Evolutionary conservation across 2,797 vertebrate genomes (phyloP).

Genomic region (Taeniopygia guttata): DNA sequence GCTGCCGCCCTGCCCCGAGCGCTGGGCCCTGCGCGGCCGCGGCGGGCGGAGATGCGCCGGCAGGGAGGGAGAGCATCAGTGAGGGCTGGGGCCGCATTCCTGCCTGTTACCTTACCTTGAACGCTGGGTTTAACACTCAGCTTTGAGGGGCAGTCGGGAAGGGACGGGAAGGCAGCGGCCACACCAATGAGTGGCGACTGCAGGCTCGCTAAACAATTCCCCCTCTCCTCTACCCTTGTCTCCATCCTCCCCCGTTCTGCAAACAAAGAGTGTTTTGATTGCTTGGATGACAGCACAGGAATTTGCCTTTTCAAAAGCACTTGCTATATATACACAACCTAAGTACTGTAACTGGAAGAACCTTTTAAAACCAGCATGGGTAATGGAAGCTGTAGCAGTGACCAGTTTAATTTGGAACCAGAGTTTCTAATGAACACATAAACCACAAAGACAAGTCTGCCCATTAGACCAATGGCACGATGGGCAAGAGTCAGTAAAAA

Average conservation of each 20-base stretch:
- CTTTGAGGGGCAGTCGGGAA: not conserved
- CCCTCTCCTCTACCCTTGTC: not conserved
- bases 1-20: not conserved
- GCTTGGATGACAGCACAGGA: constrained; percentile 56
- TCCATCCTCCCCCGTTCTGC: not conserved
- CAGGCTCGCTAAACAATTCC: not conserved
- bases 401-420: not conserved
- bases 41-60: not conserved
- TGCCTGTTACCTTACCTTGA: not conserved
- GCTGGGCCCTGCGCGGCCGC: not conserved
- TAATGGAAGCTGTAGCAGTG: not conserved
- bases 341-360: constrained; percentile 22
- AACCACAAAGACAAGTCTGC: not conserved
- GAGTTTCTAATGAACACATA: not conserved
- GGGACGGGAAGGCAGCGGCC: not conserved
- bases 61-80: not conserved
- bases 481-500: constrained; percentile 3
- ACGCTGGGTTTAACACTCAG: not conserved
- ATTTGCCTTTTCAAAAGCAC: constrained; percentile 47
- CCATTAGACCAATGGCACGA: not conserved
- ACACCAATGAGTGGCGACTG: not conserved
- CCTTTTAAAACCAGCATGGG: not conserved
- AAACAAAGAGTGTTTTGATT: constrained; percentile 60
- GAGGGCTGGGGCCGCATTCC: not conserved
- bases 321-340: not conserved